Conservation (phyloP, 2,888 invertebrate species). For the Mesochorus sp. region DNA sequence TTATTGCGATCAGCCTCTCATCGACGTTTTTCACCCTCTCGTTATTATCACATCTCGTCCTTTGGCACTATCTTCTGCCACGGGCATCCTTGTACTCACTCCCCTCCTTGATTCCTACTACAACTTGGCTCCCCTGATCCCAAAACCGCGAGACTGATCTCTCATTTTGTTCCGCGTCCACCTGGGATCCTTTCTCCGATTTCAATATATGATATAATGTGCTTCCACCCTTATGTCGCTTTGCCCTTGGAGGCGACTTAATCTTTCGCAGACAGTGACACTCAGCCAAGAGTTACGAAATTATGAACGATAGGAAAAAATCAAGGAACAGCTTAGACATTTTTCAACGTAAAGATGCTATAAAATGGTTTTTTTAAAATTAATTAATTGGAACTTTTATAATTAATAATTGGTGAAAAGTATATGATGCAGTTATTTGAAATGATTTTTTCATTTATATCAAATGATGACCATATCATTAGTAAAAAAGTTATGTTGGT, state of each 20-base stretch:
- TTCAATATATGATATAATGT: slow-evolving; percentile 78
- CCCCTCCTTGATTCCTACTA: slow-evolving; percentile 4
- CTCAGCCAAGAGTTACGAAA: slow-evolving; percentile 25
- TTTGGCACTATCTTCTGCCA: slow-evolving; percentile 21
- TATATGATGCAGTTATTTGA: background rate
- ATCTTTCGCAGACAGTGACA: slow-evolving; percentile 36
- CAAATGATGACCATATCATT: background rate
- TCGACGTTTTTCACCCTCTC: slow-evolving; percentile 33
- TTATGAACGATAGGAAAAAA: background rate
- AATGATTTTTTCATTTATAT: background rate
- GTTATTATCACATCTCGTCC: slow-evolving; percentile 15
- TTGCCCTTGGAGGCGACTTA: slow-evolving; percentile 5
- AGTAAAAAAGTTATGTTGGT: background rate
- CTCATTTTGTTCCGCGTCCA: slow-evolving; percentile 58
- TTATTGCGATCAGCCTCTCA: slow-evolving; percentile 6
- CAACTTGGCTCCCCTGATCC: background rate
- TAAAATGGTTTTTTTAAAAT: too few species aligned
- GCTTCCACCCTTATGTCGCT: slow-evolving; percentile 8
- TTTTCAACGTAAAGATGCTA: background rate
- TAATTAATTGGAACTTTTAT: too few species aligned
- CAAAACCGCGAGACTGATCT: slow-evolving; percentile 46
- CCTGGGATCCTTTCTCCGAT: slow-evolving; percentile 73
- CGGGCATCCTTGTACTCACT: background rate
- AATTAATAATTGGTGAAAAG: too few species aligned
- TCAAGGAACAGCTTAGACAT: background rate